Percentiles rank a stretch among this genome's conserved stretches.
phyloP scores from a whole-genome alignment of 1,140 invertebrate genomes.

The Drosophila tani region DNA sequence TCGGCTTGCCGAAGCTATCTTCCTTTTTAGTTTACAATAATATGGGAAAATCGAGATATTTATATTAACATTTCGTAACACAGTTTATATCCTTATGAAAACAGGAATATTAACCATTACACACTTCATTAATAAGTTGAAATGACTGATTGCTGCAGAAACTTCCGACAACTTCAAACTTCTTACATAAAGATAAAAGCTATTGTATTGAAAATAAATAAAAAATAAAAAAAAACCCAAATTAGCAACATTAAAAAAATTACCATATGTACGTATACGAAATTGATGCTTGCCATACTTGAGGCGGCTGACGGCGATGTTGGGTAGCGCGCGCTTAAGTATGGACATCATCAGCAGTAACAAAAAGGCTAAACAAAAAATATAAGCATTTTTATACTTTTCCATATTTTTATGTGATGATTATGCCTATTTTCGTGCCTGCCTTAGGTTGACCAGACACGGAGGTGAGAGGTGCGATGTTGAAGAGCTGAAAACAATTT shows the following conservation, averaged over 20 bases:
- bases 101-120: conserved; percentile 31
- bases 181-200: conserved; percentile 13
- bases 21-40: not conserved
- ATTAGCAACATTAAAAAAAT: conserved; percentile 42
- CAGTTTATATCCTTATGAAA: not conserved
- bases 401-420: conserved; percentile 77
- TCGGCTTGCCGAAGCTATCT: no score
- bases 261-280: conserved; percentile 54
- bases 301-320: conserved; percentile 42
- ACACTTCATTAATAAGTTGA: conserved; percentile 42
- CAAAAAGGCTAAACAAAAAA: conserved; percentile 39
- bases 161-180: conserved; percentile 52
- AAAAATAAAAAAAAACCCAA: conserved; percentile 14
- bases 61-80: no score
- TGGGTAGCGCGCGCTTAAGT: conserved; percentile 70
- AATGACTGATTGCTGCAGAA: conserved; percentile 37
- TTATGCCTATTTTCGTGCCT: conserved; percentile 70
- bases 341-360: conserved; percentile 41
- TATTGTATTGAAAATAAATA: conserved; percentile 30
- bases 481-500: conserved; percentile 45
- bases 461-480: conserved; percentile 3
- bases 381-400: conserved; percentile 64
- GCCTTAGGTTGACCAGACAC: conserved; percentile 22
- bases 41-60: not conserved
- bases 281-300: conserved; percentile 68